A percentile compares a stretch with the other conserved stretches of the same genome.
phyloP scores from a whole-genome alignment of 2,797 vertebrate genomes.

The Intellagama lesueurii region DNA sequence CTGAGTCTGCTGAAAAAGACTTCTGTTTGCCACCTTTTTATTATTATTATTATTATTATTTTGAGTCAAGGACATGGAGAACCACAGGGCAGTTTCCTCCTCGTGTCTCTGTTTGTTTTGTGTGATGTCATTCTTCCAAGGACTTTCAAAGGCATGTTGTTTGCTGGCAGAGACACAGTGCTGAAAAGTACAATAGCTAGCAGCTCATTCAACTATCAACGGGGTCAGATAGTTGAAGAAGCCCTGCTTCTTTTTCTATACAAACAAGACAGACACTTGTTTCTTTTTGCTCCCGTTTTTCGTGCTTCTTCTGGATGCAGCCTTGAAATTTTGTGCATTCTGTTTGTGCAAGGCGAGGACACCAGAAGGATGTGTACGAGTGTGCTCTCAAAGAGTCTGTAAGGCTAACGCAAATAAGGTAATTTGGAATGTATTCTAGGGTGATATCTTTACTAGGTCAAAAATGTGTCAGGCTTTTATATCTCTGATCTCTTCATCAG shows the following conservation, averaged over 20 bases:
- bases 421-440: too few species aligned
- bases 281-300: background rate
- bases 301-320: background rate
- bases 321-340: background rate
- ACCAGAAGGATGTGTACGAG: background rate
- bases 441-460: too few species aligned
- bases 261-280: background rate
- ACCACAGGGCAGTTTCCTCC: background rate
- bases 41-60: background rate
- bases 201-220: background rate
- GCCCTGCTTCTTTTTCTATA: background rate
- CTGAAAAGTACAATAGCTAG: background rate
- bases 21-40: rapidly evolving
- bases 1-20: background rate
- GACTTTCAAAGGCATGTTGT: background rate
- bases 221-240: background rate
- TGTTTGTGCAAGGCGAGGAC: background rate
- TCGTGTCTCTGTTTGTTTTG: rapidly evolving
- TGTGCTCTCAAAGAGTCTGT: background rate
- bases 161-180: background rate
- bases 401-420: too few species aligned
- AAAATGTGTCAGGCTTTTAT: too few species aligned
- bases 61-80: conserved; percentile 9
- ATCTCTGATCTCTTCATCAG: too few species aligned
- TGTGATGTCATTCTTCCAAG: background rate